Conservation (phyloP, 2,888 invertebrate genomes). For the Oscheius sp. region DNA sequence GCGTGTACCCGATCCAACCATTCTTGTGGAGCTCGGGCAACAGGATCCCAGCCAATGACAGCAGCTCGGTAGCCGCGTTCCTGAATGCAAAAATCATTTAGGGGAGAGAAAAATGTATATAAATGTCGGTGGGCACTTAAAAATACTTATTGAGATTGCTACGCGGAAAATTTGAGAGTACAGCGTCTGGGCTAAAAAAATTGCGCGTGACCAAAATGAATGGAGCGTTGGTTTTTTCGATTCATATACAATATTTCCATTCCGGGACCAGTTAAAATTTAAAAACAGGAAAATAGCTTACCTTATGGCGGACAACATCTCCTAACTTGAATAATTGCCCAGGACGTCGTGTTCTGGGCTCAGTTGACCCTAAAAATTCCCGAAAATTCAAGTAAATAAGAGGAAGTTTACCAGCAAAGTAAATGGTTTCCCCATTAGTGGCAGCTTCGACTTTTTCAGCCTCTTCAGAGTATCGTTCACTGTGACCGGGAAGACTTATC, state of each 20-base stretch:
- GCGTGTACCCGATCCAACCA: constrained; percentile 75
- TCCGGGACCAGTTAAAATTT: neutral
- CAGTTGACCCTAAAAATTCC: too few species aligned
- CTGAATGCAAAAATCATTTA: constrained; percentile 6
- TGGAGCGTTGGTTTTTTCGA: too few species aligned
- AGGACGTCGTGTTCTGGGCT: constrained; percentile 69
- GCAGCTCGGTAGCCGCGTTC: constrained; percentile 76
- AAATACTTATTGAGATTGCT: too few species aligned
- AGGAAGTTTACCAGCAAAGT: constrained; percentile 1
- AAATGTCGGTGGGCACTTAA: too few species aligned
- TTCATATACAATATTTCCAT: neutral
- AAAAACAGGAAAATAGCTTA: neutral
- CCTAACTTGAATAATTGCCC: constrained; percentile 76
- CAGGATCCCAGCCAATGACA: constrained; percentile 77
- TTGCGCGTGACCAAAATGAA: too few species aligned
- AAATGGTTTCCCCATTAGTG: neutral
- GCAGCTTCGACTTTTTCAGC: constrained; percentile 14
- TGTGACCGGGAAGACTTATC: constrained; percentile 9
- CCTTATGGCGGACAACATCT: constrained; percentile 76
- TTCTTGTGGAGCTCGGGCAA: constrained; percentile 76
- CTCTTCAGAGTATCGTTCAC: neutral
- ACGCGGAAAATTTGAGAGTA: too few species aligned
- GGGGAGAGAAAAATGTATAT: neutral
- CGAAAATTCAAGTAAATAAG: too few species aligned
- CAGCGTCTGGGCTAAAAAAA: too few species aligned